Percentiles rank a stretch among this genome's conserved stretches.
Evolutionary conservation across 1,140 invertebrate genomes (phyloP).

Genomic region (Steinernema khuongi): DNA sequence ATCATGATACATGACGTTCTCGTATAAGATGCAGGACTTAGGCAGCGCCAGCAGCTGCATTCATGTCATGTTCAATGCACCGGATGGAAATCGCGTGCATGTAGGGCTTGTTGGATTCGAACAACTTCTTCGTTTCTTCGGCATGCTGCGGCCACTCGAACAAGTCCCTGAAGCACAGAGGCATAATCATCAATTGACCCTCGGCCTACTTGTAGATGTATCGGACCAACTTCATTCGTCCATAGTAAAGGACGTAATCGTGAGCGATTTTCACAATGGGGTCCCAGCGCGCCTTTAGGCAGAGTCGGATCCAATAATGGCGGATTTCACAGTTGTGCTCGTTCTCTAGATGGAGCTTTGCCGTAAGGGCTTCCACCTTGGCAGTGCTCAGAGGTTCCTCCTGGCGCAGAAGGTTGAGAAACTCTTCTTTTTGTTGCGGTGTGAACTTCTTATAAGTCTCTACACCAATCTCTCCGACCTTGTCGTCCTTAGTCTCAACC

Average conservation of each 20-base stretch:
- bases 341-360: neutral
- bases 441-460: conserved; percentile 65
- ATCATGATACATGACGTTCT: no score
- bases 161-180: conserved; percentile 34
- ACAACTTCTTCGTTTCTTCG: conserved; percentile 31
- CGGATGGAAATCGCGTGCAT: conserved; percentile 43
- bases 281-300: conserved; percentile 70
- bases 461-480: conserved; percentile 60
- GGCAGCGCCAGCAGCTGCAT: neutral
- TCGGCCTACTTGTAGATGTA: conserved; percentile 69
- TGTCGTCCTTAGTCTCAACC: conserved; percentile 61
- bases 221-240: conserved; percentile 82
- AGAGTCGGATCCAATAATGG: conserved; percentile 71
- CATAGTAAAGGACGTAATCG: conserved; percentile 73
- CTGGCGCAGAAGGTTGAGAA: conserved; percentile 70
- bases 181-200: neutral
- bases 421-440: conserved; percentile 69
- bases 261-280: conserved; percentile 67
- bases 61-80: neutral
- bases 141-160: conserved; percentile 36
- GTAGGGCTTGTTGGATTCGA: conserved; percentile 30
- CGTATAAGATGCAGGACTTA: no score
- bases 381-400: conserved; percentile 61
- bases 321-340: conserved; percentile 27
- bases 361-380: conserved; percentile 62